Evolutionary conservation across 92 coral and sea anemone genomes (phyloP).

Genomic region (Meandrina meandrites): DNA sequence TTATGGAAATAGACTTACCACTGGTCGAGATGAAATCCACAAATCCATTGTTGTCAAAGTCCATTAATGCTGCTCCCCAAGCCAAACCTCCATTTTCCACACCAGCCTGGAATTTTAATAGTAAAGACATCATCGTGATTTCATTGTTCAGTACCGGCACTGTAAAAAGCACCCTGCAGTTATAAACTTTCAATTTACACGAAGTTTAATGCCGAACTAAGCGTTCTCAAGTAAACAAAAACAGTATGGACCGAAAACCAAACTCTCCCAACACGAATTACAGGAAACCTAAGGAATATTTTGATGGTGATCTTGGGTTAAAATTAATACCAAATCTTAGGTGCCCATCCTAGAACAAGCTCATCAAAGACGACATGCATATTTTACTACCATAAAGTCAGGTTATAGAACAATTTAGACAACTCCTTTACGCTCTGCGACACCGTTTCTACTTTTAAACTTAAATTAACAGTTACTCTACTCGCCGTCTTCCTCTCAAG

Average conservation of each 20-base stretch:
- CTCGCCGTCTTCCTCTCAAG: too few species aligned
- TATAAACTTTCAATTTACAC: neutral
- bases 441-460: too few species aligned
- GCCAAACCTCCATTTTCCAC: slow-evolving; percentile 92
- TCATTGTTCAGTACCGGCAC: neutral
- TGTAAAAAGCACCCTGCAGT: neutral
- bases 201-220: neutral
- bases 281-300: slow-evolving; percentile 30
- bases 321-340: too few species aligned
- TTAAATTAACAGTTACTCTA: too few species aligned
- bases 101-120: slow-evolving; percentile 64
- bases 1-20: slow-evolving; percentile 41
- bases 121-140: neutral
- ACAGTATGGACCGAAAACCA: neutral
- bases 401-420: too few species aligned
- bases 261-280: neutral
- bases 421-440: too few species aligned
- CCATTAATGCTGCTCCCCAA: slow-evolving; percentile 95
- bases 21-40: slow-evolving; percentile 83
- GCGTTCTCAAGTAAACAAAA: neutral
- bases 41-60: slow-evolving; percentile 90
- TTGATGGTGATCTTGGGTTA: too few species aligned
- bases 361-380: too few species aligned
- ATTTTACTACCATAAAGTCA: too few species aligned
- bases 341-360: too few species aligned